Base-by-base conservation (phyloP, 23 tunicate species). In the Diplosoma virens region DNA sequence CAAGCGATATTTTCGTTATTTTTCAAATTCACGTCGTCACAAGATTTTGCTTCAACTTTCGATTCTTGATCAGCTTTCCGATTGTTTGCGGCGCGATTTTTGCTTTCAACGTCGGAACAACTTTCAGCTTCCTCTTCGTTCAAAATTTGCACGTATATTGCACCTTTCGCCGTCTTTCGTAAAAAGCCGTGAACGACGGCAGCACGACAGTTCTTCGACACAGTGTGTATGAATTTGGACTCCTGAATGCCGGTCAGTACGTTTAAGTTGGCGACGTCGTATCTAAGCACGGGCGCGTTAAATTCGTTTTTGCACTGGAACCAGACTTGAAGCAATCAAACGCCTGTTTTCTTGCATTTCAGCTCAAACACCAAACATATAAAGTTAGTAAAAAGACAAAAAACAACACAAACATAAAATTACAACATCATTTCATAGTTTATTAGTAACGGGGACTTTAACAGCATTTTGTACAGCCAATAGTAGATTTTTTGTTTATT, bases 131-230 rank as follows among this genome's bases (percentile, higher is more conserved):
- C 33, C 7, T 3, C 9, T 36, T 70, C 20, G 25, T 34, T 14
- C 7, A 77, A 28, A 69, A 79, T 79, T 82, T 87, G 71, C 23
- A 76, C 78, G 56, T 72, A 79, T 21, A 90, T 53, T 1, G 97
- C 90, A 47, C 86, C 70, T 33, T 90, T 90, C 11, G 97, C 90
- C 37, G 97, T 90, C 45, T 90, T 90, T 1, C 97, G 30, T 45
- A 56, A 32, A 55, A 90, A 90, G 11, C 90, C 82, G 29, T 84
- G 90, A 29, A 90, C 97, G 24, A 90, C 70, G 9, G 79, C 90
- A 45, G 67, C 72, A 9, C 97, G 64, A 47, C 86, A 84, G 65
- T 84, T 77, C 33, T 68, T 74, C 22, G 84, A 78, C 35, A 89
- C 88, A 30, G 78, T 65, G 50, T 89, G 88, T 0, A 54, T 52